A percentile compares a stretch with the other conserved stretches of the same genome.
Evolutionary conservation across 2,888 invertebrate species (phyloP).

Genomic region (Dicyrtomina minuta): DNA sequence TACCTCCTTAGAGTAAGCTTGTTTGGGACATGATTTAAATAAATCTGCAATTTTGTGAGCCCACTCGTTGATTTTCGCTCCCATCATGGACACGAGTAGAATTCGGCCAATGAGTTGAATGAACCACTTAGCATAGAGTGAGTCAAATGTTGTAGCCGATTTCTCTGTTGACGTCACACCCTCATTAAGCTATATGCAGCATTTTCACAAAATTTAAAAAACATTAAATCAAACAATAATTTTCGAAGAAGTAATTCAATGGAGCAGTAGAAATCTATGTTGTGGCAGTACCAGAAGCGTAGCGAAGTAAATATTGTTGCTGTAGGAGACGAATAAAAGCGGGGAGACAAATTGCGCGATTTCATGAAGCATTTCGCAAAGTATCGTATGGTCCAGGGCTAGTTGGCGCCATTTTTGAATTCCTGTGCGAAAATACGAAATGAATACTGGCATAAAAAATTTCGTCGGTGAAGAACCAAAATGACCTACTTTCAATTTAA

Average conservation of each 20-base stretch:
- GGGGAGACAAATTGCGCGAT: slow-evolving; percentile 4
- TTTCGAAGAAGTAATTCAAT: too few relatives aligned
- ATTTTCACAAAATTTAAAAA: slow-evolving; percentile 1
- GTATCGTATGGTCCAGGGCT: neutral
- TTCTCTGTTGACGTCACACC: too few relatives aligned
- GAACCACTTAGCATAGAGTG: slow-evolving; percentile 12
- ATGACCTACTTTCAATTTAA: too few relatives aligned
- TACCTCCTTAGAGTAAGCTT: neutral
- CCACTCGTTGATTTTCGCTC: neutral
- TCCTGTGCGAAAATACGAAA: too few relatives aligned
- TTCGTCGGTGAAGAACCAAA: too few relatives aligned
- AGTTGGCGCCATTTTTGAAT: slow-evolving; percentile 1
- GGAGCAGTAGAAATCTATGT: too few relatives aligned
- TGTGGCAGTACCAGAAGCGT: too few relatives aligned
- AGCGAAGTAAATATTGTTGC: neutral
- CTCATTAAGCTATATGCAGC: neutral
- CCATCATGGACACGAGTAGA: neutral
- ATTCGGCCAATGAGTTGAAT: slow-evolving; percentile 10
- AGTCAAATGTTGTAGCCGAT: neutral
- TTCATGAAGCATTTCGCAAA: neutral
- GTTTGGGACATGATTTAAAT: neutral
- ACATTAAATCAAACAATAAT: too few relatives aligned
- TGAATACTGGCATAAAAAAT: too few relatives aligned
- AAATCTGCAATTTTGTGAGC: slow-evolving; percentile 5
- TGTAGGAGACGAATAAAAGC: slow-evolving; percentile 3